phyloP scores from a whole-genome alignment of 2,113 vertebrate species.

The Machaerirhynchus nigripectus region DNA sequence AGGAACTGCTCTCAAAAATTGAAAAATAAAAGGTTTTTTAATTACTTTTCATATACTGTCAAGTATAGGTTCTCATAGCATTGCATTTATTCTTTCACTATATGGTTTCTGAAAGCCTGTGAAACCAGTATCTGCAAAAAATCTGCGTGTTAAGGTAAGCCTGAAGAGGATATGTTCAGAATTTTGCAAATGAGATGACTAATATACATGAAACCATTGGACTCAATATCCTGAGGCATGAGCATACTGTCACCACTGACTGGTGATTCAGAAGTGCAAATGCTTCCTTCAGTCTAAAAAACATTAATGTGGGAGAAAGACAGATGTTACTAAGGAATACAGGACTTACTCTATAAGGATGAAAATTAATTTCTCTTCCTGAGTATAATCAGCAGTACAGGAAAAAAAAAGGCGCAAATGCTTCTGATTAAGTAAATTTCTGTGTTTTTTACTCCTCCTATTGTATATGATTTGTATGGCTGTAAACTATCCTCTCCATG shows the following conservation, averaged over 20 bases:
- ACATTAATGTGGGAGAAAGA: constrained; percentile 62
- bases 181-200: constrained; percentile 53
- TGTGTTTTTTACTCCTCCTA: neutral
- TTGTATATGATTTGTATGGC: neutral
- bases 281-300: constrained; percentile 54
- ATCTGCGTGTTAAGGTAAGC: neutral
- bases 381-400: neutral
- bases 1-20: neutral
- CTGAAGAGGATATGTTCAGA: constrained; percentile 16
- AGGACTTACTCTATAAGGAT: neutral
- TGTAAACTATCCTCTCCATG: neutral
- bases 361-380: constrained; percentile 15
- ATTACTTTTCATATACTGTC: neutral
- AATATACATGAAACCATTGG: constrained; percentile 35
- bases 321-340: constrained; percentile 54
- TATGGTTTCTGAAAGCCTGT: neutral
- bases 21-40: neutral
- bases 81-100: neutral
- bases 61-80: neutral
- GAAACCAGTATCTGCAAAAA: neutral
- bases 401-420: neutral
- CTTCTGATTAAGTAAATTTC: neutral
- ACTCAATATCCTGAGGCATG: constrained; percentile 55
- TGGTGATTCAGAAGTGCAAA: constrained; percentile 64
- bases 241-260: constrained; percentile 58